Evolutionary conservation across 2,113 vertebrate species (phyloP).

Genomic region (Eidolon helvum): DNA sequence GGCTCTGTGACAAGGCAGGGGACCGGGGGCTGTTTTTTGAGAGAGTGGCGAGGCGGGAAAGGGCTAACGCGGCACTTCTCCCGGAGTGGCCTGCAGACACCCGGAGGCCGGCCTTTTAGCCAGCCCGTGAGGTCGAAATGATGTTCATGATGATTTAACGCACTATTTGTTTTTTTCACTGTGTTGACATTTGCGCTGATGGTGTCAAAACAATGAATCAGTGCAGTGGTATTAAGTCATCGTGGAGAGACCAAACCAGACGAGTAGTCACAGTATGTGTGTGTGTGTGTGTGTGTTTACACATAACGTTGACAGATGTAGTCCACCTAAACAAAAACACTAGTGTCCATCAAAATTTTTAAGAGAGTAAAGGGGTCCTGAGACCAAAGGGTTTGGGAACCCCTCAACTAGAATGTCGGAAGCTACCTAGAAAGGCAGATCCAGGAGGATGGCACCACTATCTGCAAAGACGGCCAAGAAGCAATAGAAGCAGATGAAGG

Average conservation of each 20-base stretch:
- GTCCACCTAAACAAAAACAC: neutral
- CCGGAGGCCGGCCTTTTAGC: no score
- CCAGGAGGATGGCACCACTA: no score
- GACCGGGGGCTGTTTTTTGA: neutral
- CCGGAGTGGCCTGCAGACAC: neutral
- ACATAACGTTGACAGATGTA: neutral
- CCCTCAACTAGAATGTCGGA: neutral
- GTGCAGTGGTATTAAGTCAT: rapidly evolving
- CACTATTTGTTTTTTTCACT: neutral
- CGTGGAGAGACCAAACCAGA: neutral
- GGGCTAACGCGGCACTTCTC: no score
- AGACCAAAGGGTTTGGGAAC: neutral
- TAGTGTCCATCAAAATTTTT: neutral
- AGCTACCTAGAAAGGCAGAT: neutral
- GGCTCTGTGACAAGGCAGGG: neutral
- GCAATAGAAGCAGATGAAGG: neutral
- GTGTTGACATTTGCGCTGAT: rapidly evolving
- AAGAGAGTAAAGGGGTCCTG: neutral
- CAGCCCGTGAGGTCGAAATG: neutral
- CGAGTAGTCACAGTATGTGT: rapidly evolving
- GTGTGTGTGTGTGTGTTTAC: no score
- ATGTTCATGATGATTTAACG: rapidly evolving
- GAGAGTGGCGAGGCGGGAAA: neutral
- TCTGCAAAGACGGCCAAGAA: neutral
- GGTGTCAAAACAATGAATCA: neutral